These are phyloP conservation scores for Drosophila ficusphila DNA, from an alignment of 1,140 invertebrate species.

Conservation along the genomic window DNA sequence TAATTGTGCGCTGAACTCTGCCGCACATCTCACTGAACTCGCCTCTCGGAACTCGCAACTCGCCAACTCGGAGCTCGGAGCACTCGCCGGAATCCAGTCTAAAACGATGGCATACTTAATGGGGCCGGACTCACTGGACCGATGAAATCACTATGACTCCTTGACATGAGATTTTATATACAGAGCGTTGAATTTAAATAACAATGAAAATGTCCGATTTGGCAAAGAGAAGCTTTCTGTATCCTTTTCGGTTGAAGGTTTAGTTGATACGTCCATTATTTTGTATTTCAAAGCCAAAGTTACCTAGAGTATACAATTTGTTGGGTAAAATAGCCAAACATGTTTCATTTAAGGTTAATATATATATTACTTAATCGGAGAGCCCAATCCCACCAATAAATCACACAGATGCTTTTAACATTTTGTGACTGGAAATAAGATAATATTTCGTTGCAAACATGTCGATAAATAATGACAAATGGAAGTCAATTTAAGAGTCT, in stretches of 20 bases:
- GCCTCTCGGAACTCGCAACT: not conserved
- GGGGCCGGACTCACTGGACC: constrained; percentile 6
- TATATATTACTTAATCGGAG: no score
- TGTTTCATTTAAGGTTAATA: no score
- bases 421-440: no score
- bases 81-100: not conserved
- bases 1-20: constrained; percentile 54
- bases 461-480: constrained; percentile 10
- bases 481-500: constrained; percentile 17
- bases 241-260: no score
- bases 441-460: not conserved
- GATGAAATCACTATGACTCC: not conserved
- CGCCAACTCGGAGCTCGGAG: no score
- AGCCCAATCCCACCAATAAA: no score
- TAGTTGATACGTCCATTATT: no score
- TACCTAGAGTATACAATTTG: no score
- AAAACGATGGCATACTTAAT: constrained; percentile 54
- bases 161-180: constrained; percentile 6
- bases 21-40: constrained; percentile 33
- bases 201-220: not conserved
- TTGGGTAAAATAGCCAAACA: no score
- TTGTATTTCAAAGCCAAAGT: no score
- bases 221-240: no score
- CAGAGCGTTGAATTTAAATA: not conserved
- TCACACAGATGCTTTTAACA: no score